Evolutionary conservation across 1,140 invertebrate species (phyloP), one percentile per base, ranked within the genome.

Genomic region (Macrobrachium rosenbergii): DNA sequence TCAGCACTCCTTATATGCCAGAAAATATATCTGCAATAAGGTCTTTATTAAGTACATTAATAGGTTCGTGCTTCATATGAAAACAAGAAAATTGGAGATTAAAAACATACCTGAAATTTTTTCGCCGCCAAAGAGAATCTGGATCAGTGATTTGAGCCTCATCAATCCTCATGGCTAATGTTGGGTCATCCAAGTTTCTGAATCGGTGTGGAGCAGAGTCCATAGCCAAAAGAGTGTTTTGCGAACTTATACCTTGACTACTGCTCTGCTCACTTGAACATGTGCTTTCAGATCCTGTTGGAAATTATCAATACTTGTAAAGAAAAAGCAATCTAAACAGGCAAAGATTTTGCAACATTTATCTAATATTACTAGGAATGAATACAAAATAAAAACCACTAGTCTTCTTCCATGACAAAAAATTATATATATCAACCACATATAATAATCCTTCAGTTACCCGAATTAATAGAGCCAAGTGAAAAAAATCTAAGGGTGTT

Each of bases 101-200:
- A 21, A 23, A 19, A 23, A 73, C 64, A 58, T 79, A 90, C 90
- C 77, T 87, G 43, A 82, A 89, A 80, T 90, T 90, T 62, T 95
- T 94, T 92, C 94, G 94, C 87, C 92, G 91, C 96, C 96, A 97
- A n/a, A 97, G 92, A 37, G 95, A 93, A 93, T 97, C 96, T 12
- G 96, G 96, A 94, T 96, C 96, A 85, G 95, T 95, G 63, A 97
- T 92, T 91, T 96, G 95, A 90, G 95, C 94, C 2, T 95, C 94
- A 91, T 97, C 96, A 89, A 97, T 97, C 85, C 94, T 95, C 94
- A 97, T 95, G 88, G 94, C 93, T 77, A 84, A 62, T 2, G 88
- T 59, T 11, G 94, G 92, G 90, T 93, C 93, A 82, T 93, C 94
- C 90, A 92, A 92, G 87, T 91, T 91, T 89, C 81, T 90, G 59